These are phyloP conservation scores for Cylas formicarius DNA, from an alignment of 1,140 invertebrate genomes.

Conservation along the genomic window DNA sequence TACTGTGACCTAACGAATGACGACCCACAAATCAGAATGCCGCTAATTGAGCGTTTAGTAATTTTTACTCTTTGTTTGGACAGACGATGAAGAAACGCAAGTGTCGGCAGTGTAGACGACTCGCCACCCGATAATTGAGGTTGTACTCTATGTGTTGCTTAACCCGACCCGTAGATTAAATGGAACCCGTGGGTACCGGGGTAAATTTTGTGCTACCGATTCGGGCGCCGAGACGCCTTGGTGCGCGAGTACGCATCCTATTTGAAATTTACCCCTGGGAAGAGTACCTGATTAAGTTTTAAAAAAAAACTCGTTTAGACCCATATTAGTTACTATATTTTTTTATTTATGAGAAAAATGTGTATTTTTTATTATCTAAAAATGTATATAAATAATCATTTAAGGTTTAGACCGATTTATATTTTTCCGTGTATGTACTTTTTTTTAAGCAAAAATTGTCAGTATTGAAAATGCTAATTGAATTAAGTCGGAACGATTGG, in stretches of 20 bases:
- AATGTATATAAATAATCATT: no score
- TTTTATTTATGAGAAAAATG: no score
- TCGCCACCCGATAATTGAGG: slow-evolving; percentile 17
- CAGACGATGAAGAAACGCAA: slow-evolving; percentile 59
- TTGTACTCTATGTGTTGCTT: slow-evolving; percentile 20
- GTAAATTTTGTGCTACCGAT: background rate
- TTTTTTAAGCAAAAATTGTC: no score
- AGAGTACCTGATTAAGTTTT: background rate
- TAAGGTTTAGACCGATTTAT: no score
- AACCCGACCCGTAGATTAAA: slow-evolving; percentile 3
- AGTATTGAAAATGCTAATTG: no score
- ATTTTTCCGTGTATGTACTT: no score
- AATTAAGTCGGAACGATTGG: no score
- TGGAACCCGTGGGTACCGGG: slow-evolving; percentile 1
- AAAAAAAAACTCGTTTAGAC: no score
- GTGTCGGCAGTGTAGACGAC: slow-evolving; percentile 49
- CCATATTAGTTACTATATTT: no score
- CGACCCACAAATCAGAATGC: slow-evolving; percentile 5
- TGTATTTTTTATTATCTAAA: no score
- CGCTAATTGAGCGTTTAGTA: slow-evolving; percentile 11
- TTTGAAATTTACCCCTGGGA: slow-evolving; percentile 1
- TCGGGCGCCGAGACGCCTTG: background rate
- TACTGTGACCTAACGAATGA: slow-evolving; percentile 3
- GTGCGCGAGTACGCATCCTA: background rate
- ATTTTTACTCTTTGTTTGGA: slow-evolving; percentile 28